Evolutionary conservation across 1,140 invertebrate genomes (phyloP).

Genomic region (Portunus trituberculatus): DNA sequence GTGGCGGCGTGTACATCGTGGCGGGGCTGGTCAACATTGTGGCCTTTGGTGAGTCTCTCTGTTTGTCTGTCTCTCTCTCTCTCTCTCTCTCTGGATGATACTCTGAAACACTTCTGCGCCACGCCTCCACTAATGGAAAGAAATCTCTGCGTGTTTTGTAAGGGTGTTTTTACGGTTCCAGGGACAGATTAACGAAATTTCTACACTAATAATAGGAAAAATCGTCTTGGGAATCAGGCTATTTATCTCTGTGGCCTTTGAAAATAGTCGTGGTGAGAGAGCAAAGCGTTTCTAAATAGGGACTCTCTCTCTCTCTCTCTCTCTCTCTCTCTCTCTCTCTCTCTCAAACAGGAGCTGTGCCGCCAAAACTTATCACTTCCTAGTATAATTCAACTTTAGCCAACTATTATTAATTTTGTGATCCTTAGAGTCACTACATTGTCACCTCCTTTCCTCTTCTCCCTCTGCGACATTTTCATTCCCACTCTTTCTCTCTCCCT

Average conservation of each 20-base stretch:
- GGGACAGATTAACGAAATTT: no score
- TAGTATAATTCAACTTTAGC: not conserved
- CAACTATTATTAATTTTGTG: not conserved
- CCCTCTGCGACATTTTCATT: not conserved
- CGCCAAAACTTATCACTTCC: not conserved
- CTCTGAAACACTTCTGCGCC: no score
- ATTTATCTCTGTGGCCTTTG: not conserved
- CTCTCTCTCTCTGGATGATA: not conserved
- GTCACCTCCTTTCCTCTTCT: not conserved
- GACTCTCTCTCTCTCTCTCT: not conserved
- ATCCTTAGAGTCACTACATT: not conserved
- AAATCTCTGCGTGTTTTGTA: not conserved
- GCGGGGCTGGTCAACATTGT: conserved; percentile 72
- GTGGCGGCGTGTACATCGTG: conserved; percentile 75
- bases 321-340: not conserved
- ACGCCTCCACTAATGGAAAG: not conserved
- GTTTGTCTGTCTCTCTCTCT: not conserved
- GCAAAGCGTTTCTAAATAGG: no score
- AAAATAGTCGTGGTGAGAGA: no score
- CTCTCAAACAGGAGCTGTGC: not conserved
- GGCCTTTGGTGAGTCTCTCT: conserved; percentile 61
- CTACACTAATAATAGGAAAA: no score
- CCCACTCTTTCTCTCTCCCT: not conserved
- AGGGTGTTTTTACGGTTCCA: no score
- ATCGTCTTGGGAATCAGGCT: not conserved